Conservation (phyloP, 2,113 vertebrate genomes). For the Ochotona curzoniae region DNA sequence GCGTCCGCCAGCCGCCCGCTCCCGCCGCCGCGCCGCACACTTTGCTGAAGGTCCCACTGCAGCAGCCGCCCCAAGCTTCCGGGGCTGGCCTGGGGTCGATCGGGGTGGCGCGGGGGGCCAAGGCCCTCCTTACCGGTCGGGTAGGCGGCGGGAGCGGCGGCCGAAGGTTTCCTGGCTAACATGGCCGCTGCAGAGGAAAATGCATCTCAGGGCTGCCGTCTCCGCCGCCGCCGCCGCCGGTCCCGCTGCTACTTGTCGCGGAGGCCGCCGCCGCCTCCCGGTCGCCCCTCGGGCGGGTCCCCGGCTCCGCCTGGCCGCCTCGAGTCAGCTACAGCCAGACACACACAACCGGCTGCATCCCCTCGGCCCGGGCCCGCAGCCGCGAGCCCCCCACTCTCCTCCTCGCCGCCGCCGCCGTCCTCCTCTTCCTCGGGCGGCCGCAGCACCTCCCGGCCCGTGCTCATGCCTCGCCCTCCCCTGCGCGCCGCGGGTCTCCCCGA, state of each 20-base stretch:
- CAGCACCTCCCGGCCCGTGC: constrained; percentile 79
- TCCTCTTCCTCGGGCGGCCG: constrained; percentile 81
- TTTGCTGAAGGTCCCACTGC: constrained; percentile 39
- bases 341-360: constrained; percentile 82
- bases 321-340: constrained; percentile 86
- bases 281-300: constrained; percentile 83
- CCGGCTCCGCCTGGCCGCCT: constrained; percentile 83
- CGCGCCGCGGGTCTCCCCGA: constrained; percentile 76
- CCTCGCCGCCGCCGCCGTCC: constrained; percentile 75
- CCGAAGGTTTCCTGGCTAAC: constrained; percentile 97
- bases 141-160: constrained; percentile 86
- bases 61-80: not conserved
- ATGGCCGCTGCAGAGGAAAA: constrained; percentile 93
- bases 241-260: constrained; percentile 77
- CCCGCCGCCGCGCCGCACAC: constrained; percentile 36
- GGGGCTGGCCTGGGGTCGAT: not conserved
- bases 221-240: constrained; percentile 81
- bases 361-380: constrained; percentile 83
- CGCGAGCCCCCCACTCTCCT: constrained; percentile 77
- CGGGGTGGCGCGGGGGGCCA: constrained; percentile 7
- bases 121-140: constrained; percentile 91
- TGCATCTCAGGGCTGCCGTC: constrained; percentile 83
- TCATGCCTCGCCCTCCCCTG: constrained; percentile 84
- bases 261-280: constrained; percentile 77
- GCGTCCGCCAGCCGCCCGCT: constrained; percentile 9